Evolutionary conservation across 2,888 invertebrate species (phyloP).

Genomic region (Aphodius granarius): DNA sequence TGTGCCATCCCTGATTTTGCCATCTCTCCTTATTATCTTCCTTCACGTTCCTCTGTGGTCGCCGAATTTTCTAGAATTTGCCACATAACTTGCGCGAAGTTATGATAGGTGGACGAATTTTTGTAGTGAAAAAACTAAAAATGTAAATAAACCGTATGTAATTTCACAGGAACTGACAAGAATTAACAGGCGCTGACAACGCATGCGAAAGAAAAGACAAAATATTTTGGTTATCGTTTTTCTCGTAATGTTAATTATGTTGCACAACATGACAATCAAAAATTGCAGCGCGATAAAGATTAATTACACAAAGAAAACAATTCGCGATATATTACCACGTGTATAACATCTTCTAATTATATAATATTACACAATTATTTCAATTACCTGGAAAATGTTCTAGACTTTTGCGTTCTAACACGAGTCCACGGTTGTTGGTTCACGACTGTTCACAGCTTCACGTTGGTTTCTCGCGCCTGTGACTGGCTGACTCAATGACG

Average conservation of each 20-base stretch:
- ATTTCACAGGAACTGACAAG: constrained; percentile 5
- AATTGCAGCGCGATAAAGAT: not conserved
- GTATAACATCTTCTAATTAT: not conserved
- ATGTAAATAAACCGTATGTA: not conserved
- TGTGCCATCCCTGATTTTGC: constrained; percentile 37
- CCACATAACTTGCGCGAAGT: not conserved
- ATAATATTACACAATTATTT: not conserved
- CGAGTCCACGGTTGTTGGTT: not conserved
- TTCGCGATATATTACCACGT: not conserved
- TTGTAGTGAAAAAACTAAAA: not conserved
- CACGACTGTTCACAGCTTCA: not conserved
- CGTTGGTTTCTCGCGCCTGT: not conserved
- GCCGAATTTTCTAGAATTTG: not conserved
- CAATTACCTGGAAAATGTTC: constrained; percentile 6
- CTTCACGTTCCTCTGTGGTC: constrained; percentile 1
- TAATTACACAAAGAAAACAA: constrained; percentile 1
- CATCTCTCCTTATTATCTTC: constrained; percentile 23
- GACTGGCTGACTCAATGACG: not conserved
- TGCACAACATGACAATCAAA: constrained; percentile 7
- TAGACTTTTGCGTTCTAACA: not conserved
- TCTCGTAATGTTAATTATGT: not conserved
- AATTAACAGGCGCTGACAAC: not conserved
- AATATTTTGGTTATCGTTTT: not conserved
- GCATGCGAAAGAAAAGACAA: constrained; percentile 7
- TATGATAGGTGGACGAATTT: not conserved